Percentiles rank a stretch among this genome's conserved stretches.
These are phyloP conservation scores for Pogonognathellus flavescens DNA, from an alignment of 1,140 invertebrate species.

Conservation along the genomic window DNA sequence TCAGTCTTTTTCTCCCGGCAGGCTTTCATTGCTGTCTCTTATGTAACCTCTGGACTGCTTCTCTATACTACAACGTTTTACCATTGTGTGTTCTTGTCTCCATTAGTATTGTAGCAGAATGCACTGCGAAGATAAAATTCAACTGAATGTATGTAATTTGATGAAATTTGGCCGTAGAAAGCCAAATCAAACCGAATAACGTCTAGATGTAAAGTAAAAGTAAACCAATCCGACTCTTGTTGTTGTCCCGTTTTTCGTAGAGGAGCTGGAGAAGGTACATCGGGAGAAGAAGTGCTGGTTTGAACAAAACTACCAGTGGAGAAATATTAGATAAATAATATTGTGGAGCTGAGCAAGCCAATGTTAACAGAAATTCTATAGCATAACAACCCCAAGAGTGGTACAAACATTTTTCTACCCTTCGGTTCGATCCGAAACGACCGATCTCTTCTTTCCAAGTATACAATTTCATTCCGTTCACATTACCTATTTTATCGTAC, in stretches of 20 bases:
- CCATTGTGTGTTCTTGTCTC: no score
- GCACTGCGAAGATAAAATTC: no score
- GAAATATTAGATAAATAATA: not conserved
- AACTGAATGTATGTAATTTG: no score
- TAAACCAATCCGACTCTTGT: not conserved
- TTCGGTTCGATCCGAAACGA: constrained; percentile 28
- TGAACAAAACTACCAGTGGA: no score
- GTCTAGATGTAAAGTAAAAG: not conserved
- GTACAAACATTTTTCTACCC: constrained; percentile 48
- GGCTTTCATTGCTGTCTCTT: constrained; percentile 7
- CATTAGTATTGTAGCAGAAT: no score
- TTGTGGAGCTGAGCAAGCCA: not conserved
- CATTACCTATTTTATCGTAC: constrained; percentile 2
- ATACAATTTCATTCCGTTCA: constrained; percentile 31
- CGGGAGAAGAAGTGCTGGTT: not conserved
- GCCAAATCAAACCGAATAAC: not conserved
- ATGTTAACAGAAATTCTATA: constrained; percentile 10
- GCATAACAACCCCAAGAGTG: not conserved
- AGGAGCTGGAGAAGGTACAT: not conserved
- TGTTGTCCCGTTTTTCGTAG: not conserved
- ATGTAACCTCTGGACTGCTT: no score
- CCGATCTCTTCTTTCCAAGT: constrained; percentile 16
- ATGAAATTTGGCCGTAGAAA: no score
- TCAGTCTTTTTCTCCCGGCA: constrained; percentile 2
- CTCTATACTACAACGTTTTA: no score